phyloP scores from a whole-genome alignment of 2,888 invertebrate genomes.

The Cephus sareptanus region DNA sequence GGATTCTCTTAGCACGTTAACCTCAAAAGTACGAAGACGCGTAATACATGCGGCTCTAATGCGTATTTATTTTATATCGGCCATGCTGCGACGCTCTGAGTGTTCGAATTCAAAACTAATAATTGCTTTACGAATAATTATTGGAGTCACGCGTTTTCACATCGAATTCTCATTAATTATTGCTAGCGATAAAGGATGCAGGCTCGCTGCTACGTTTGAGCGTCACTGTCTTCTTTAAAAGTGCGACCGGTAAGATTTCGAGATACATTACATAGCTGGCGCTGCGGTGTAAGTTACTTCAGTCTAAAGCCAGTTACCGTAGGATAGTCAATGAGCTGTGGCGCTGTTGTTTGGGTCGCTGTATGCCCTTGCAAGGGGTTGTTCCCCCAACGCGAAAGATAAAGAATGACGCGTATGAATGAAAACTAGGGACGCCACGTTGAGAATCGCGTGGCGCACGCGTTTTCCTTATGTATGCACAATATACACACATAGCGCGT shows the following conservation, averaged over 20 bases:
- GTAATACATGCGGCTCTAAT: not conserved
- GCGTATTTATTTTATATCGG: not conserved
- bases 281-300: not conserved
- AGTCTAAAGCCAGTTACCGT: not conserved
- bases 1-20: not conserved
- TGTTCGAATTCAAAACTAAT: not conserved
- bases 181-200: not conserved
- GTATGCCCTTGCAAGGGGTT: not conserved
- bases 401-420: slow-evolving; percentile 1
- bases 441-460: not conserved
- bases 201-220: not conserved
- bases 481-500: not conserved
- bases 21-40: not conserved
- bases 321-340: slow-evolving; percentile 1
- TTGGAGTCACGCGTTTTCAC: not conserved
- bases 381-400: slow-evolving; percentile 1
- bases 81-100: not conserved
- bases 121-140: not conserved
- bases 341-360: slow-evolving; percentile 1
- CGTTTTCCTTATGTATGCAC: not conserved
- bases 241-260: not conserved
- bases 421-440: not conserved
- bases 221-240: not conserved
- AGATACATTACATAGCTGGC: not conserved
- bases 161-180: not conserved